These are phyloP conservation scores for Eupelmus urozonus DNA, from an alignment of 2,888 invertebrate genomes.

Conservation along the genomic window DNA sequence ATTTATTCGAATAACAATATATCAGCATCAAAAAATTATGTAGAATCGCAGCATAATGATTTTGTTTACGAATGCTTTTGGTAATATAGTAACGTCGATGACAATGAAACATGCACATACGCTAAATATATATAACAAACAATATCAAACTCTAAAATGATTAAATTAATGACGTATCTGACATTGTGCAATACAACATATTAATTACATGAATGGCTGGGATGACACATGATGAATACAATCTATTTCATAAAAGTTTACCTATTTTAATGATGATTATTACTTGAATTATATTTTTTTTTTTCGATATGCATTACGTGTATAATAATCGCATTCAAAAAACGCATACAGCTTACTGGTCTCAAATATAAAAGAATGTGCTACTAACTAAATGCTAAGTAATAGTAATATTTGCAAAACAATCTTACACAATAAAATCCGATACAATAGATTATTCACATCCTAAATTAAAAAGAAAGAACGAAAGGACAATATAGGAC, in stretches of 20 bases:
- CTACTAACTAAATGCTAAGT: slow-evolving; percentile 61
- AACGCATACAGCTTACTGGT: slow-evolving; percentile 53
- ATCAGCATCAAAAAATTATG: slow-evolving; percentile 52
- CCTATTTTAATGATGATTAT: slow-evolving; percentile 36
- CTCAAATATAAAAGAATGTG: slow-evolving; percentile 60
- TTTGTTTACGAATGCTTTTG: slow-evolving; percentile 25
- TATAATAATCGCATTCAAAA: slow-evolving; percentile 52
- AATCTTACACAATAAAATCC: slow-evolving; percentile 46
- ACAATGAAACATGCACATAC: slow-evolving; percentile 47
- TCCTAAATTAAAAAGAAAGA: slow-evolving; percentile 14
- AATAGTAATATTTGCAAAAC: slow-evolving; percentile 46
- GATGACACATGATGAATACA: slow-evolving; percentile 10
- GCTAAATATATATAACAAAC: slow-evolving; percentile 54
- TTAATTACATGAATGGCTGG: slow-evolving; percentile 15
- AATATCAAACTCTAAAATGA: slow-evolving; percentile 59
- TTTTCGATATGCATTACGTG: slow-evolving; percentile 53
- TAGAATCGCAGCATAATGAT: slow-evolving; percentile 34
- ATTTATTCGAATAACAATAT: slow-evolving; percentile 59
- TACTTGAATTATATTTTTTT: slow-evolving; percentile 43
- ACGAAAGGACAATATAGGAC: slow-evolving; percentile 10
- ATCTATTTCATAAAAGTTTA: slow-evolving; percentile 32
- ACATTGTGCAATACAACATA: slow-evolving; percentile 60
- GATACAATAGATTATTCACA: slow-evolving; percentile 29
- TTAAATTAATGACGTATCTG: slow-evolving; percentile 56
- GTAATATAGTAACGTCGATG: slow-evolving; percentile 41